A percentile compares a stretch with the other conserved stretches of the same genome.
Conservation (phyloP, 2,888 invertebrate species). For the Cephus runcator region DNA sequence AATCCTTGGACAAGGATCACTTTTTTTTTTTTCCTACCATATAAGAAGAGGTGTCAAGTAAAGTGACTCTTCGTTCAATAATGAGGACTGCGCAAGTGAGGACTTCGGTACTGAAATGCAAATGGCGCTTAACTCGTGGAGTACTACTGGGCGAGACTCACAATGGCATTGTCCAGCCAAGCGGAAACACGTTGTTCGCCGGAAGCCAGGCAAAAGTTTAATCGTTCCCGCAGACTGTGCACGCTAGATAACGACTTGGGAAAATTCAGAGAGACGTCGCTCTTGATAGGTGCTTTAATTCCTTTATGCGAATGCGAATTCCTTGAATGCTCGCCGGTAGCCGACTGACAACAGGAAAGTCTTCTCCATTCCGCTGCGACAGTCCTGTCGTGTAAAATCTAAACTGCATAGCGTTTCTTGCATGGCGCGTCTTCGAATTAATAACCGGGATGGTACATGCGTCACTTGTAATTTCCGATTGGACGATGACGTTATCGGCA, state of each 20-base stretch:
- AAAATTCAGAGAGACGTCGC: neutral
- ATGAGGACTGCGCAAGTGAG: neutral
- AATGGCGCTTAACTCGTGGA: neutral
- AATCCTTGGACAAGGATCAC: neutral
- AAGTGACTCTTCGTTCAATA: neutral
- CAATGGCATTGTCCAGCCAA: conserved; percentile 33
- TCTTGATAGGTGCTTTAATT: neutral
- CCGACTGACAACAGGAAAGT: neutral
- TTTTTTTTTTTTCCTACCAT: neutral
- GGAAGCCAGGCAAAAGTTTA: conserved; percentile 39
- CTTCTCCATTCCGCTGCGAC: neutral
- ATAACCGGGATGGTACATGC: neutral
- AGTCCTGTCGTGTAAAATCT: neutral
- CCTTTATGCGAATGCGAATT: neutral
- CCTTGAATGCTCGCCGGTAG: neutral
- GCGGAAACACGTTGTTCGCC: conserved; percentile 32
- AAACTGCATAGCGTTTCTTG: neutral
- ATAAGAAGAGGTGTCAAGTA: neutral
- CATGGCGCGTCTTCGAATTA: neutral
- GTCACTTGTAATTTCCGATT: neutral
- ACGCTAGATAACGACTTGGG: neutral
- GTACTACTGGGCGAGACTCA: neutral
- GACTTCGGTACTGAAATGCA: neutral
- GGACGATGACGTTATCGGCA: conserved; percentile 41
- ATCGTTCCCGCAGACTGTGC: conserved; percentile 32